A percentile compares a stretch with the other conserved stretches of the same genome.
Conservation (phyloP, 2,797 vertebrate genomes). For the Onychomys leucogaster region DNA sequence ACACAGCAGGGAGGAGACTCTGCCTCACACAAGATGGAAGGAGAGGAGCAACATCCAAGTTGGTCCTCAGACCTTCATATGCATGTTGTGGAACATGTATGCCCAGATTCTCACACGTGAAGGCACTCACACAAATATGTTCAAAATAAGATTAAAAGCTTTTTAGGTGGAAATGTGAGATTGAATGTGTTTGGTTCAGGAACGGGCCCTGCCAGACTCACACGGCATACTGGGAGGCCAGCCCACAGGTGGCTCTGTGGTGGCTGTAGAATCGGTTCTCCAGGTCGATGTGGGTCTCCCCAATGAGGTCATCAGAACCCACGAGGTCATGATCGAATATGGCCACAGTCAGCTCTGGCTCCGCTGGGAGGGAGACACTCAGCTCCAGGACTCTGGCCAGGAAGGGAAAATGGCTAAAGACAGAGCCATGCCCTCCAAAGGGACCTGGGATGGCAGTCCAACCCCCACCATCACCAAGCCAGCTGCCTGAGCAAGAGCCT, state of each 20-base stretch:
- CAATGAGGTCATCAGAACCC: conserved; percentile 94
- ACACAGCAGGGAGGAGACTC: background rate
- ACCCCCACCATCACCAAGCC: background rate
- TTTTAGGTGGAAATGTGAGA: background rate
- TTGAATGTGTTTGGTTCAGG: background rate
- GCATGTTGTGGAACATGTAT: background rate
- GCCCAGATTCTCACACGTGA: background rate
- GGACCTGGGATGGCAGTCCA: background rate
- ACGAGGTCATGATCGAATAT: conserved; percentile 95
- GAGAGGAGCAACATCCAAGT: background rate
- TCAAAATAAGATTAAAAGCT: background rate
- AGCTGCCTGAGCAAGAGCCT: background rate
- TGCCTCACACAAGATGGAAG: background rate
- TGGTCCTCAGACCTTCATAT: background rate
- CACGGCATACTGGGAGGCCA: conserved; percentile 93
- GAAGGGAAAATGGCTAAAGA: conserved; percentile 12
- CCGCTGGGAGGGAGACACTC: conserved; percentile 93
- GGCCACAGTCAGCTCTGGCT: conserved; percentile 92
- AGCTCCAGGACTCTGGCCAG: conserved; percentile 93
- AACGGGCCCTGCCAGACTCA: conserved; percentile 83
- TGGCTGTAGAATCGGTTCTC: conserved; percentile 97
- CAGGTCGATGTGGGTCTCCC: conserved; percentile 94
- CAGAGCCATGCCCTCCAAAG: background rate
- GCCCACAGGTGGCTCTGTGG: conserved; percentile 93
- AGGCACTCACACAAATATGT: background rate